Conservation (phyloP, 2,797 vertebrate genomes). For the Aythya fuligula region DNA sequence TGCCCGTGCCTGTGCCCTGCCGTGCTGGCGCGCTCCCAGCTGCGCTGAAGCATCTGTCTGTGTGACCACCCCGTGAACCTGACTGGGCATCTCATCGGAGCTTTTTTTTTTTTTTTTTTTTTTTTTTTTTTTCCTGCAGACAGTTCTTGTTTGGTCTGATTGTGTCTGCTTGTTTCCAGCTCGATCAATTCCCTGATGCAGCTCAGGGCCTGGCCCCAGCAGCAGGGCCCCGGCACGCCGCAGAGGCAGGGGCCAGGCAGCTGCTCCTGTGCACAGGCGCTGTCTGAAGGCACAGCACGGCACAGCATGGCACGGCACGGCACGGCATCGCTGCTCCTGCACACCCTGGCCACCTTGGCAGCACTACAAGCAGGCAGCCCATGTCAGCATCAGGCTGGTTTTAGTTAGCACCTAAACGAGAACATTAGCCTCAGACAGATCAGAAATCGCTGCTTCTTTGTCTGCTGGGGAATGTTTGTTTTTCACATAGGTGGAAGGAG, state of each 20-base stretch:
- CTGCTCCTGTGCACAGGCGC: too few species aligned
- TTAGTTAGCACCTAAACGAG: neutral
- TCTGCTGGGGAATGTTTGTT: slow-evolving; percentile 21
- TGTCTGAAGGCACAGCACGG: too few species aligned
- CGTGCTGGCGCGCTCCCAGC: neutral
- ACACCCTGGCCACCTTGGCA: neutral
- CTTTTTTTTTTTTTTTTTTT: too few species aligned
- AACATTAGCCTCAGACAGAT: neutral
- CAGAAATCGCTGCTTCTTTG: slow-evolving; percentile 14
- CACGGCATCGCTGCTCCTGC: too few species aligned
- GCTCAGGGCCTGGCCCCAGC: neutral
- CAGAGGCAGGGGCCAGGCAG: too few species aligned
- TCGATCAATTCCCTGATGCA: neutral
- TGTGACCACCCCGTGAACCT: neutral
- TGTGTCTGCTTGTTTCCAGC: neutral
- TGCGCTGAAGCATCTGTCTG: neutral
- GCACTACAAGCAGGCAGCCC: neutral
- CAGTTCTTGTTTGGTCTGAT: neutral
- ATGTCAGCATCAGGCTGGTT: neutral
- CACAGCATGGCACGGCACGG: too few species aligned
- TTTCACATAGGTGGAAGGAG: slow-evolving; percentile 7
- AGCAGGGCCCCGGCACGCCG: neutral
- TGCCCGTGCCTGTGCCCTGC: neutral
- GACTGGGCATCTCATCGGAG: neutral
- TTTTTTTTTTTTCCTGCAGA: fast-evolving